Evolutionary conservation across 1,140 invertebrate genomes (phyloP), one percentile per base, ranked within the genome.

Genomic region (Dryas iulia): DNA sequence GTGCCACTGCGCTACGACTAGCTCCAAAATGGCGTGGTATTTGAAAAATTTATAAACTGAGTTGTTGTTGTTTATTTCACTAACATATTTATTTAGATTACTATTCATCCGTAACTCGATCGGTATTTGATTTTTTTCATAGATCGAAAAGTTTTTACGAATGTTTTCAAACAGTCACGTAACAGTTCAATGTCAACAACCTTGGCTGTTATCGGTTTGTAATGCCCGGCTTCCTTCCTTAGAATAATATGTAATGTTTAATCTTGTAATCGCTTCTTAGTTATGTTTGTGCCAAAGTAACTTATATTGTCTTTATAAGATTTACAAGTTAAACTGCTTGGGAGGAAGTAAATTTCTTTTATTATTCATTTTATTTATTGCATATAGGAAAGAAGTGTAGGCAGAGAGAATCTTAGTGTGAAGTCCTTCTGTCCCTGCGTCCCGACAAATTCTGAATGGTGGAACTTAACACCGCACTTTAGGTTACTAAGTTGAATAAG

Each of bases 121-220:
- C 12, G 14, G 59, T 39, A 53, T 54, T 60, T 47, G 26, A 57
- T 23, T 3, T 21, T 66, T 26, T 52, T 62, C 35, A 52, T 26
- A 56, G 21, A 25, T 30, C 52, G n/a, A n/a, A 5, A 33, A 21
- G 47, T 69, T 69, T 69, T 69, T 69, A 33, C 12, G 56, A 47
- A 11, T 66, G 33, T 64, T 64, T 59, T 64, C 25, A 57, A 68
- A 58, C n/a, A 24, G 24, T 63, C 69, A 72, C 66, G 71, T 72
- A 72, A 72, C 60, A 68, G 60, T 68, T 72, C 66, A 68, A 65
- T 72, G 71, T 68, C 66, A 68, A 68, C 60, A 54, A 60, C 65
- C 70, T 66, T 71, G 61, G 30, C 39, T 31, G 26, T 68, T 68
- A 68, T 68, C 59, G 66, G 57, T 23, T 59, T 60, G 59, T 21